Percentiles rank a stretch among this genome's conserved stretches.
phyloP scores from a whole-genome alignment of 92 coral and sea anemone species.

The Desmophyllum pertusum region DNA sequence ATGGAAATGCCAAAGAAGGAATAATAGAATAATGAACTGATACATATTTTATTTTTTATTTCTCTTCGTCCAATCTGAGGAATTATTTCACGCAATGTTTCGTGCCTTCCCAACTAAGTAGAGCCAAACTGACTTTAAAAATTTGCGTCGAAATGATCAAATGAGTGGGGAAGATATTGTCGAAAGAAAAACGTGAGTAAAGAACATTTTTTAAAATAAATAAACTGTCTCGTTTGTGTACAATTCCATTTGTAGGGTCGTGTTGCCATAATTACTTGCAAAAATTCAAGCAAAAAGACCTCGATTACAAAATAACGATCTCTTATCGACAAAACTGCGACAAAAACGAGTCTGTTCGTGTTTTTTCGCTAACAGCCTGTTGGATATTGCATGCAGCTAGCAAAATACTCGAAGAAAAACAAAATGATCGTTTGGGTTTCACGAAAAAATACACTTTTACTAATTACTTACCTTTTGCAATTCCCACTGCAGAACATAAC shows the following conservation, averaged over 20 bases:
- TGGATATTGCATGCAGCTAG: background rate
- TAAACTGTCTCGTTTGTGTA: background rate
- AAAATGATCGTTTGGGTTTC: background rate
- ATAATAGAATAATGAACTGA: too few species aligned
- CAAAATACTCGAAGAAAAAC: background rate
- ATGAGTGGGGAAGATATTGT: too few species aligned
- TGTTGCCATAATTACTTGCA: background rate
- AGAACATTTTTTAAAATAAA: too few species aligned
- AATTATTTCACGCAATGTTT: background rate
- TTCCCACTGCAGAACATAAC: background rate
- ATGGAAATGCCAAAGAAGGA: too few species aligned
- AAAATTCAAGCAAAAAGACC: background rate
- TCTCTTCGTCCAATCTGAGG: background rate
- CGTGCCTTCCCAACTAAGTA: background rate
- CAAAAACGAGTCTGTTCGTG: background rate
- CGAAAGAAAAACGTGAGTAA: background rate
- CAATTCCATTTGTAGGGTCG: background rate
- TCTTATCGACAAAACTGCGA: background rate
- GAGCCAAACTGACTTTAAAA: background rate
- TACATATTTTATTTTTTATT: too few species aligned
- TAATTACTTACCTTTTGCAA: slow-evolving; percentile 16
- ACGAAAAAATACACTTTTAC: too few species aligned
- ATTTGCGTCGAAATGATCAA: too few species aligned
- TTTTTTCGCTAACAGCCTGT: background rate
- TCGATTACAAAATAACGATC: background rate